Percentiles rank a stretch among this genome's conserved stretches.
phyloP scores from a whole-genome alignment of 2,113 vertebrate species.

The Scomber japonicus region DNA sequence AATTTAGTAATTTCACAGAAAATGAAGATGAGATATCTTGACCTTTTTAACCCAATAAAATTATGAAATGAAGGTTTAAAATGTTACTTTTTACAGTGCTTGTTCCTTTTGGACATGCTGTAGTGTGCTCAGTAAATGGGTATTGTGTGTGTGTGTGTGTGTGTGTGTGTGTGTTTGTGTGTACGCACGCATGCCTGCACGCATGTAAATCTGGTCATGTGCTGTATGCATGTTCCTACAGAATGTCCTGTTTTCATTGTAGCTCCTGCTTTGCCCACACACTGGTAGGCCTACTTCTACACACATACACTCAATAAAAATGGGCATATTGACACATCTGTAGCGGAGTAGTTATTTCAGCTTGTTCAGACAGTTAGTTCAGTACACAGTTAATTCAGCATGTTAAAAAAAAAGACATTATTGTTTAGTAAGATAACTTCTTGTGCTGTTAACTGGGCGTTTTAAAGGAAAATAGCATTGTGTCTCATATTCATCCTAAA shows the following conservation, averaged over 20 bases:
- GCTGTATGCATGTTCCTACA: not conserved
- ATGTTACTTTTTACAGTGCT: slow-evolving; percentile 9
- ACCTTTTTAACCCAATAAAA: not conserved
- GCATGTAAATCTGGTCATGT: slow-evolving; percentile 19
- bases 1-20: slow-evolving; percentile 5
- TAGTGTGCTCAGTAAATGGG: not conserved
- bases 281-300: slow-evolving; percentile 29
- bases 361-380: slow-evolving; percentile 66
- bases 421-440: slow-evolving; percentile 42
- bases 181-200: slow-evolving; percentile 39
- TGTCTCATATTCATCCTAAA: not conserved
- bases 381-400: slow-evolving; percentile 66
- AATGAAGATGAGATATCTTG: not conserved
- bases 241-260: not conserved
- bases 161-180: slow-evolving; percentile 16
- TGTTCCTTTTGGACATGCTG: slow-evolving; percentile 7
- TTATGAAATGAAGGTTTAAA: not conserved
- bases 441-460: slow-evolving; percentile 63
- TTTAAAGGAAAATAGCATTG: slow-evolving; percentile 66
- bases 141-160: not conserved
- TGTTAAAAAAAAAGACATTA: slow-evolving; percentile 52
- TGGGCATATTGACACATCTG: slow-evolving; percentile 40
- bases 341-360: slow-evolving; percentile 52
- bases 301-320: slow-evolving; percentile 34
- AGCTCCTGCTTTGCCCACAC: not conserved